phyloP scores from a whole-genome alignment of 1,140 invertebrate genomes.

The Telenomus remus region DNA sequence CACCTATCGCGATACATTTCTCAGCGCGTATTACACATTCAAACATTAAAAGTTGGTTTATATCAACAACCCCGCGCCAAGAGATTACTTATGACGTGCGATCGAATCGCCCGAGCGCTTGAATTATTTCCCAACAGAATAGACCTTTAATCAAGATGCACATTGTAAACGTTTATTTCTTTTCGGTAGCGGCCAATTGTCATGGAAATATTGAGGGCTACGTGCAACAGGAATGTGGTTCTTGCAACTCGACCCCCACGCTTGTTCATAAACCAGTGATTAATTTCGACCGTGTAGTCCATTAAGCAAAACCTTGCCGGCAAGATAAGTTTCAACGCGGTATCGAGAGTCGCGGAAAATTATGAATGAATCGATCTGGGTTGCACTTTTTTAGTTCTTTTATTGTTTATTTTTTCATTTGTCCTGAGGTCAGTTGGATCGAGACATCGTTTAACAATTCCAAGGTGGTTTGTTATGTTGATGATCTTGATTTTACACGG shows the following conservation, averaged over 20 bases:
- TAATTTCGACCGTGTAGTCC: conserved; percentile 26
- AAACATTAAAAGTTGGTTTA: conserved; percentile 41
- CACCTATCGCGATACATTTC: conserved; percentile 51
- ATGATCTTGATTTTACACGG: too few relatives aligned
- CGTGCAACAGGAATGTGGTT: not conserved
- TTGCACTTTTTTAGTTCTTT: too few relatives aligned
- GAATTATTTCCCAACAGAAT: conserved; percentile 38
- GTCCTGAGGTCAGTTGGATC: not conserved
- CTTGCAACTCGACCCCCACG: conserved; percentile 21
- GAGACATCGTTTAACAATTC: not conserved
- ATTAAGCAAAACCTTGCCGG: conserved; percentile 21
- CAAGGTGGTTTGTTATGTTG: too few relatives aligned
- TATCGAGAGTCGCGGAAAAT: conserved; percentile 20
- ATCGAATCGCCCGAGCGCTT: conserved; percentile 24
- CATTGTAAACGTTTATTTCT: conserved; percentile 14
- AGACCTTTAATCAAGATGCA: conserved; percentile 33
- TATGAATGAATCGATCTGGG: conserved; percentile 10
- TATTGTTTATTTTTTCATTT: conserved; percentile 2
- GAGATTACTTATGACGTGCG: conserved; percentile 34
- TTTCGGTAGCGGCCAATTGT: conserved; percentile 53
- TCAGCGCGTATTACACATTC: conserved; percentile 49
- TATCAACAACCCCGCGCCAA: conserved; percentile 40
- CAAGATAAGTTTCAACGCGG: conserved; percentile 12
- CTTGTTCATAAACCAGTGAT: conserved; percentile 31
- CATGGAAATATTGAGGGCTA: conserved; percentile 42